Evolutionary conservation across 2,888 invertebrate species (phyloP).

Genomic region (Chloroclysta siterata): DNA sequence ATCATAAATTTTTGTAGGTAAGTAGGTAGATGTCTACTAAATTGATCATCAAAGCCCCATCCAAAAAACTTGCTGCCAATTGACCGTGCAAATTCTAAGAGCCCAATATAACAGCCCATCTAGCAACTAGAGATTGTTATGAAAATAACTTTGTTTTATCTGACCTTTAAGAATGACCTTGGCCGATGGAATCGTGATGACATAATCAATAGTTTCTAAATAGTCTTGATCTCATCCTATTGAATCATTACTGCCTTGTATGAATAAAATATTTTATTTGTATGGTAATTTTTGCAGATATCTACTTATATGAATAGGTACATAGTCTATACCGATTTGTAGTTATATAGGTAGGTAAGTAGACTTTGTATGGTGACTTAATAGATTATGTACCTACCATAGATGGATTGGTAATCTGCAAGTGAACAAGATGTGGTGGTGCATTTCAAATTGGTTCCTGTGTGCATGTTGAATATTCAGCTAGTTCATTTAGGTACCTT

Average conservation of each 20-base stretch:
- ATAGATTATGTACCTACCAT: background rate
- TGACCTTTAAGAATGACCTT: constrained; percentile 23
- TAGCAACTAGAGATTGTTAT: constrained; percentile 9
- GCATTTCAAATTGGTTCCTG: constrained; percentile 13
- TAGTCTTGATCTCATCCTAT: constrained; percentile 29
- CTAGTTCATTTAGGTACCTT: constrained; percentile 7
- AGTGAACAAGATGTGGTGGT: constrained; percentile 8
- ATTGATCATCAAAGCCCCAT: background rate
- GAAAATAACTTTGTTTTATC: constrained; percentile 11
- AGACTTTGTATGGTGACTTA: no score
- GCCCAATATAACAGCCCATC: background rate
- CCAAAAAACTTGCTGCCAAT: background rate
- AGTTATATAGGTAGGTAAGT: no score
- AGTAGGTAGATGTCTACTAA: background rate
- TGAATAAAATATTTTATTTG: constrained; percentile 11
- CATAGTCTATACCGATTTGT: no score
- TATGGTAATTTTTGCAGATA: background rate
- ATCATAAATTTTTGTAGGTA: background rate
- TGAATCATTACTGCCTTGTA: constrained; percentile 17
- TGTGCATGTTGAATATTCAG: constrained; percentile 17
- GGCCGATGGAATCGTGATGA: constrained; percentile 21
- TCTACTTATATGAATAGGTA: no score
- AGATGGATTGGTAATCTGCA: background rate
- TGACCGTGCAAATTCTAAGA: background rate
- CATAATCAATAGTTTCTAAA: constrained; percentile 23